Evolutionary conservation across 2,888 invertebrate genomes (phyloP), one percentile per base, ranked within the genome.

Genomic region (Carterocephalus palaemon): DNA sequence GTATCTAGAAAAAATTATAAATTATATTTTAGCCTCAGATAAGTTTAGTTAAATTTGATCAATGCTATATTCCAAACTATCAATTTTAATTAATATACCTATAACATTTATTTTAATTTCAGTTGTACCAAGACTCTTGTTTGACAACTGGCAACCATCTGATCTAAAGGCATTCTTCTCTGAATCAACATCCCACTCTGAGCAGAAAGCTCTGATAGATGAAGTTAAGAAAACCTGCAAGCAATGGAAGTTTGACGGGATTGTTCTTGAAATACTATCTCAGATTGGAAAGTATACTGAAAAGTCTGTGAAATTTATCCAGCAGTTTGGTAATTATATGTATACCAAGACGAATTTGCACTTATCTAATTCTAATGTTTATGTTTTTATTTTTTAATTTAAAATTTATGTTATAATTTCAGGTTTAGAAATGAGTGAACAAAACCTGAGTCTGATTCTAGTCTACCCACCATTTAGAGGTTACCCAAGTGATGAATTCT

Each of bases 101-200:
- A 16, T 16, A 13, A n/a, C 2, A 4, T 15, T 16, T n/a, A 16
- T 16, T 29, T 8, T 15, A 6, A 45, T 88, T 88, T 17, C 66
- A 96, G 96, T 98, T 63, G 89, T 97, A 13, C 98, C 98, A 8
- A 89, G 98, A 59, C 84, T 98, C 22, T 73, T 98, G 12, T 96
- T 98, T 74, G 97, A 98, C 61, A 91, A 91, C 41, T 98, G 97
- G 93, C 89, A 90, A 16, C 86, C 88, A 6, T 85, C 90, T n/a
- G 93, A 96, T 62, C 92, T 93, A 45, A 89, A 91, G 47, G 85
- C 89, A 2, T 82, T 98, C 49, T 90, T 96, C 43, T 89, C 89
- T 37, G 90, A 91, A 49, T 79, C 86, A 46, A 87, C 91, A 26
- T 86, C 90, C 3, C 91, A 90, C 52, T 89, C 90, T 0, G 92